These are phyloP conservation scores for Antheraea mylitta DNA, from an alignment of 1,140 invertebrate genomes.

Conservation along the genomic window DNA sequence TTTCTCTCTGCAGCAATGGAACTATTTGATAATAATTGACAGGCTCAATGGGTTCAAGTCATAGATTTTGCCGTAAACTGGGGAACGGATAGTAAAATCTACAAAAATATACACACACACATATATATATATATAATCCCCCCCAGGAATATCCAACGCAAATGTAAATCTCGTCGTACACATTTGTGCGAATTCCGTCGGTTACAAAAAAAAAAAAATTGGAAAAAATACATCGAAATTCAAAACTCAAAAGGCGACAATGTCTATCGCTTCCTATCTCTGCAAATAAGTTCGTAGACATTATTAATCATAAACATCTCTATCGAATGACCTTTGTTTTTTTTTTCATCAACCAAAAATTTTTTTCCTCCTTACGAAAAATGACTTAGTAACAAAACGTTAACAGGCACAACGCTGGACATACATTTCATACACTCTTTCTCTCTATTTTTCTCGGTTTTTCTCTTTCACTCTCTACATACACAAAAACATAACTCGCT, in stretches of 20 bases:
- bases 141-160: conserved; percentile 36
- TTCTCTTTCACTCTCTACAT: background rate
- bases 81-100: conserved; percentile 34
- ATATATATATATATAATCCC: conserved; percentile 21
- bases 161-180: conserved; percentile 19
- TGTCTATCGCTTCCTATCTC: conserved; percentile 23
- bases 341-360: conserved; percentile 39
- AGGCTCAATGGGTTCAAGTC: conserved; percentile 13
- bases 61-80: background rate
- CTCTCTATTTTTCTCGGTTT: background rate
- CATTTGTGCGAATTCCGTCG: conserved; percentile 41
- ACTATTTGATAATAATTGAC: conserved; percentile 23
- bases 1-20: no score
- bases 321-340: conserved; percentile 24
- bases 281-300: conserved; percentile 26
- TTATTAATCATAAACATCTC: conserved; percentile 10
- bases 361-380: conserved; percentile 40
- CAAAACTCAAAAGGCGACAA: conserved; percentile 34
- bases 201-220: conserved; percentile 24
- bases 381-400: conserved; percentile 54
- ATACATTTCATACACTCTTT: conserved; percentile 21
- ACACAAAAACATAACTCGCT: conserved; percentile 16
- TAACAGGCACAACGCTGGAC: conserved; percentile 54
- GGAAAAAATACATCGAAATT: conserved; percentile 28
- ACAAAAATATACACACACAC: conserved; percentile 34